Evolutionary conservation across 2,888 invertebrate species (phyloP), one percentile per base, ranked within the genome.

Genomic region (Lysandra coridon): DNA sequence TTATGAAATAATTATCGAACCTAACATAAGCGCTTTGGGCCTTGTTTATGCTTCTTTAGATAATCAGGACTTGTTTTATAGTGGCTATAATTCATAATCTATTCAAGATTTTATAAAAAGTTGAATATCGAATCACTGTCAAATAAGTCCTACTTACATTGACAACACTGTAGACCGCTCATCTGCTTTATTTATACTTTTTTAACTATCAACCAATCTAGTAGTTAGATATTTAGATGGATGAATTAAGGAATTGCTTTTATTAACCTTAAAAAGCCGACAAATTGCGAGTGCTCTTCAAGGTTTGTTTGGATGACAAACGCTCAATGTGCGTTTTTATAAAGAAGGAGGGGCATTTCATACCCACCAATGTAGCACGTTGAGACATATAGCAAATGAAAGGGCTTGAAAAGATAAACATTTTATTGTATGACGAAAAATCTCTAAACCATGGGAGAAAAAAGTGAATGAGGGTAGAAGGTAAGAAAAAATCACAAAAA

Each of bases 141-240:
- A 62, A 62, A 62, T 23, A 62, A n/a, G 14, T 62, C n/a, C 62
- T 62, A 62, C 23, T 17, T 40, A 40, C 23, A 23, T 74, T 23
- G 23, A 23, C 40, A 40, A 73, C 73, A 73, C 73, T 73, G 73
- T 73, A 14, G 73, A 33, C 73, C n/a, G 64, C 62, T n/a, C 44
- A 64, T 40, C 23, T 62, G 49, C 64, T 78, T 78, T 78, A 49
- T 49, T 49, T 44, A 44, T 7, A 44, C 44, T 60, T 78, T 40
- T 78, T 57, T 17, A 57, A 57, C 3, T 4, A 57, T 57, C 14
- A 57, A 57, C 17, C 53, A 57, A 57, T 57, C 10, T 49, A 49
- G 0, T 57, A 17, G 53, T 57, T 57, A 53, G 3, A 57, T 53
- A 12, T 53, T 53, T 33, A 78, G 5, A 17, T 40, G 57, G 4